Evolutionary conservation across 2,888 invertebrate genomes (phyloP), one percentile per base, ranked within the genome.

Genomic region (Mactromeris polynyma): DNA sequence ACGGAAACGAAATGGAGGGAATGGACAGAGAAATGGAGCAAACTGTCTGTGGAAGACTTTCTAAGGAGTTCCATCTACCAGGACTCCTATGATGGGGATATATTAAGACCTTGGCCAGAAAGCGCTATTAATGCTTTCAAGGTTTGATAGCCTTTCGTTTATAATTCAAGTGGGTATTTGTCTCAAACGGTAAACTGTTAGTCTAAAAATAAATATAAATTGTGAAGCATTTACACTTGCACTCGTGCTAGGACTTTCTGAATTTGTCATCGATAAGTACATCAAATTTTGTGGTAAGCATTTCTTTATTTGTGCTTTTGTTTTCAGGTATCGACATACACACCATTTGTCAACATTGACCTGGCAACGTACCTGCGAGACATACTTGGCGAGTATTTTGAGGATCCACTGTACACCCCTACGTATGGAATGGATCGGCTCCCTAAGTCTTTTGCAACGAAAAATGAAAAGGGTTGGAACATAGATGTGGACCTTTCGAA

Each of bases 31-130:
- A n/a, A n/a, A n/a, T n/a, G n/a, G n/a, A n/a, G n/a, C n/a, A n/a
- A n/a, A n/a, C n/a, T n/a, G n/a, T n/a, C n/a, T n/a, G n/a, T n/a
- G n/a, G n/a, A n/a, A n/a, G n/a, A n/a, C n/a, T n/a, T n/a, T n/a
- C 51, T 4, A 0, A 38, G 88, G 46, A 79, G 81, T 11, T 69
- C 88, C 54, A 36, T 31, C 7, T 38, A 69, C 64, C 84, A 81
- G 36, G 26, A 17, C 31, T 36, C 31, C 82, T 90, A 4, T 77
- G 90, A 17, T n/a, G n/a, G n/a, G n/a, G n/a, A n/a, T n/a, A n/a
- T n/a, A n/a, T n/a, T n/a, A n/a, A n/a, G n/a, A n/a, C 92, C 92
- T 17, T 92, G 92, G 92, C 88, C 92, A 14, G 87, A 90, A 33
- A 58, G 51, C 0, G 92, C 92, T 17, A 90, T 90, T 40, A 46